phyloP scores from a whole-genome alignment of 2,888 invertebrate species.

The Acronicta alni region DNA sequence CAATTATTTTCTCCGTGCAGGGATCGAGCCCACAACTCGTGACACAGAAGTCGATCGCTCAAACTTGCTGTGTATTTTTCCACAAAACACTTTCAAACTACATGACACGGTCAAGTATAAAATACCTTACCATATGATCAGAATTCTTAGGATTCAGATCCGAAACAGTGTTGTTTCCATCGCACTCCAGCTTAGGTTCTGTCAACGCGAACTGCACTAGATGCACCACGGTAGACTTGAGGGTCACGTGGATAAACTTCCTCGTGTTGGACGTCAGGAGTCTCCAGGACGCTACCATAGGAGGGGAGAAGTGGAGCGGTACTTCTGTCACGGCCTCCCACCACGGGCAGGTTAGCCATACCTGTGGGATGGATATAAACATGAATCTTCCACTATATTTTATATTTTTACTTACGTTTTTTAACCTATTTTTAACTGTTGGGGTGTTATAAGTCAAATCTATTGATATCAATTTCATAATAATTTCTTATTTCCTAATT shows the following conservation, averaged over 20 bases:
- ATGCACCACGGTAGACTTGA: conserved; percentile 91
- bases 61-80: too few relatives aligned
- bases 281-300: conserved; percentile 94
- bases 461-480: too few relatives aligned
- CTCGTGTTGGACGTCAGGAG: conserved; percentile 95
- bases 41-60: too few relatives aligned
- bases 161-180: conserved; percentile 90
- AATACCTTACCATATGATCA: conserved; percentile 86
- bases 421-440: too few relatives aligned
- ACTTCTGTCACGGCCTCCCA: conserved; percentile 92
- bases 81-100: too few relatives aligned
- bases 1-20: too few relatives aligned
- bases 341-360: conserved; percentile 95
- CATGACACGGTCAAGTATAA: background rate
- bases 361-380: conserved; percentile 67
- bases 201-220: conserved; percentile 84
- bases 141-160: conserved; percentile 91
- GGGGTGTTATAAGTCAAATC: too few relatives aligned
- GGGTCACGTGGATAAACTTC: conserved; percentile 95
- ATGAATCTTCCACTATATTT: too few relatives aligned
- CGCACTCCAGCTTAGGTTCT: conserved; percentile 88
- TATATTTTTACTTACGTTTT: too few relatives aligned
- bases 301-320: conserved; percentile 94
- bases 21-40: too few relatives aligned
- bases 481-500: too few relatives aligned